Base-by-base conservation (phyloP, 2,888 invertebrate genomes). In the Chalcosyrphus nemorum region DNA sequence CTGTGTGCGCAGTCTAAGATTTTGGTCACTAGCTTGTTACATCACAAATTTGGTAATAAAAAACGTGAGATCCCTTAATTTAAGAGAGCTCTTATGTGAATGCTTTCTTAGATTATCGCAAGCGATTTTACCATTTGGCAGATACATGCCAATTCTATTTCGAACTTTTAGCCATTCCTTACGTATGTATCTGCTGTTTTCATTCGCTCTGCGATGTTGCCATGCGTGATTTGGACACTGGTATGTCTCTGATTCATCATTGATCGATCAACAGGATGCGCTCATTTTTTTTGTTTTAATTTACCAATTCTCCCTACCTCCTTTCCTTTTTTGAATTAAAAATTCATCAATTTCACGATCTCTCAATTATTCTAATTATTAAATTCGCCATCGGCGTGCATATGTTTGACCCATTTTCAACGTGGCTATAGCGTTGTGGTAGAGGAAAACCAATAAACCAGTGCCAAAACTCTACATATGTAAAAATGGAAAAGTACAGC, bases 361-460 rank as follows among this genome's bases (percentile, higher is more conserved):
- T 70, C 35, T 61, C 32, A 54, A 70, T 54, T 77, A 70, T 75
- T 75, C 50, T 38, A 43, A 47, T 72, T 65, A 77, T 71, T 63
- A 32, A 17, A 57, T 78, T 78, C 17, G 72, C 78, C 72, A 65
- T 29, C 38, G 78, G 71, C 77, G 63, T 57, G 63, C 27, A 78
- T 78, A 72, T 19, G 56, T 21, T 78, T 78, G 72, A 78, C 78
- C 78, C 32, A 65, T 78, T 78, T 78, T n/a, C n/a, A 7, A 52
- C 19, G 21, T 56, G 38, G 43, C 29, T n/a, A n/a, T n/a, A 63
- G 61, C 38, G 41, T 63, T 24, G 24, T 24, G 2, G 19, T 47
- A 4, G 21, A 45, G 0, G 56, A 65, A 47, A 66, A 52, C 27
- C 7, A 59, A 24, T 11, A 65, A 63, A 43, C 57, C 43, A 72